phyloP scores from a whole-genome alignment of 2,888 invertebrate species.

The Stenodera caucasica region DNA sequence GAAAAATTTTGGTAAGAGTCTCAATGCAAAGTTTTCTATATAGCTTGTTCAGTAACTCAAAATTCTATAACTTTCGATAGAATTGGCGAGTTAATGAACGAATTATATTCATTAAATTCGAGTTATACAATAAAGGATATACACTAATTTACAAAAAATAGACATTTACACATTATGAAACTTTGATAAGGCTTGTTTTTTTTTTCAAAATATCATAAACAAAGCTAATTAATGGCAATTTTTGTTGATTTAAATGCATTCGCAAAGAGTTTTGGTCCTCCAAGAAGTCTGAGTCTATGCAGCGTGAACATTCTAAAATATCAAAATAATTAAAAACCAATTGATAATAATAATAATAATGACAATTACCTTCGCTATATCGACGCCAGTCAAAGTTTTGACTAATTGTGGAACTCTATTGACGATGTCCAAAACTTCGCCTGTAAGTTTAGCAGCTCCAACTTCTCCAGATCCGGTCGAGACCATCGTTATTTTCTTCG shows the following conservation, averaged over 20 bases:
- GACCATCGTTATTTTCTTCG: conserved; percentile 96
- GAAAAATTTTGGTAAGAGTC: background rate
- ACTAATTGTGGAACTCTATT: conserved; percentile 90
- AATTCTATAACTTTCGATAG: too few relatives aligned
- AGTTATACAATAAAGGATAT: background rate
- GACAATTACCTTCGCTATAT: conserved; percentile 86
- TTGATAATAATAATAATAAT: too few relatives aligned
- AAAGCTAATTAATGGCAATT: conserved; percentile 1
- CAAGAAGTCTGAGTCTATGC: conserved; percentile 17
- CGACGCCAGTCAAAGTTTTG: conserved; percentile 90
- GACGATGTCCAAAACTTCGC: conserved; percentile 92
- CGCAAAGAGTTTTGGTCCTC: conserved; percentile 20
- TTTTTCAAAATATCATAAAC: conserved; percentile 13
- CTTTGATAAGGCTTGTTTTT: conserved; percentile 25
- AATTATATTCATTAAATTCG: background rate
- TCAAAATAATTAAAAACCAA: background rate
- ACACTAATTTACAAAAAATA: conserved; percentile 29
- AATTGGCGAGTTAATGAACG: background rate
- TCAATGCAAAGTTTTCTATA: too few relatives aligned
- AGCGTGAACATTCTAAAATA: conserved; percentile 23
- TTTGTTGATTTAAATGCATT: conserved; percentile 11
- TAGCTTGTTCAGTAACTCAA: background rate
- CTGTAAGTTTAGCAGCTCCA: conserved; percentile 92
- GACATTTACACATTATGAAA: conserved; percentile 25
- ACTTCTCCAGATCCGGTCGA: conserved; percentile 89